phyloP scores from a whole-genome alignment of 2,113 vertebrate species.

The Pseudopipra pipra region DNA sequence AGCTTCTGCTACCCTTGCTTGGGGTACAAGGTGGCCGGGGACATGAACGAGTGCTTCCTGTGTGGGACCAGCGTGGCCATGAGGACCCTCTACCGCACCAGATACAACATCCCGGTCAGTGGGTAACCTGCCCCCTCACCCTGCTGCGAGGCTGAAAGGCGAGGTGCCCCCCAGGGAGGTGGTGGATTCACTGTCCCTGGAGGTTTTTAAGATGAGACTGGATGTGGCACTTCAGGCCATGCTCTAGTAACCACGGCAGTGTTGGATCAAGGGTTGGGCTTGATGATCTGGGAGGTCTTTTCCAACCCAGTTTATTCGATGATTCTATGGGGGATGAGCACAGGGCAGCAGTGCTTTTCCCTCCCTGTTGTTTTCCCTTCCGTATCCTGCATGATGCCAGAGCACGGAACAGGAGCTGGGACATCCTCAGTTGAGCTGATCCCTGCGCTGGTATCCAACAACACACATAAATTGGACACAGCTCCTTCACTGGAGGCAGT shows the following conservation, averaged over 20 bases:
- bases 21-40: conserved; percentile 70
- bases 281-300: too few relatives aligned
- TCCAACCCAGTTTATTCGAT: too few relatives aligned
- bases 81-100: conserved; percentile 83
- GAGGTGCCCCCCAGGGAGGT: accelerated
- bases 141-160: accelerated
- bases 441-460: neutral
- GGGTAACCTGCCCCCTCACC: neutral
- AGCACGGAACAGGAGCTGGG: neutral
- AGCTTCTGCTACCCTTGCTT: conserved; percentile 70
- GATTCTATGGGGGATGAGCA: neutral
- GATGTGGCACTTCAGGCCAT: too few relatives aligned
- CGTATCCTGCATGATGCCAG: accelerated
- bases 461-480: accelerated
- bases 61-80: conserved; percentile 75
- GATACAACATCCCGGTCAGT: conserved; percentile 81
- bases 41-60: conserved; percentile 83
- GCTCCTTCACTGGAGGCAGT: accelerated
- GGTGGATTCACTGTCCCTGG: too few relatives aligned
- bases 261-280: too few relatives aligned
- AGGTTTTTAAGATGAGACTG: too few relatives aligned
- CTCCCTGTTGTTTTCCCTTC: neutral
- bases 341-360: accelerated
- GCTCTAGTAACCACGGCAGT: too few relatives aligned
- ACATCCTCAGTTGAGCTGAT: accelerated